phyloP scores from a whole-genome alignment of 2,797 vertebrate species.

The Antrozous pallidus region DNA sequence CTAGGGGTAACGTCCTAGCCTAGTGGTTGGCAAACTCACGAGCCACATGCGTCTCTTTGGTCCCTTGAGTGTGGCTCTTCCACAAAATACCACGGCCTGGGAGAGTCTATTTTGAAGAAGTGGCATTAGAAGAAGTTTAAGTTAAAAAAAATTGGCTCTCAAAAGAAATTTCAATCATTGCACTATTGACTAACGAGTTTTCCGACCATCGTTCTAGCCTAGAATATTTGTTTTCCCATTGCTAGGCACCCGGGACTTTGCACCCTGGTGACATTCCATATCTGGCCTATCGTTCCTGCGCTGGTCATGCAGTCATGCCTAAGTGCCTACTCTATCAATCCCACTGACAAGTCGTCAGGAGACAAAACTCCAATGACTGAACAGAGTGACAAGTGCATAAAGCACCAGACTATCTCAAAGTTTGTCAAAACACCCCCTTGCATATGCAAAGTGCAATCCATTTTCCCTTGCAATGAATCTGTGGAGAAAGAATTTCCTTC shows the following conservation, averaged over 20 bases:
- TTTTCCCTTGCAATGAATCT: background rate
- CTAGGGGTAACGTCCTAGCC: background rate
- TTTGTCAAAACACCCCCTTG: constrained; percentile 1
- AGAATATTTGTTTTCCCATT: background rate
- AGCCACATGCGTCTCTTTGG: no score
- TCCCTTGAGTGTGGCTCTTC: no score
- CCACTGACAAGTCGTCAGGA: background rate
- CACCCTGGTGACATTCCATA: background rate
- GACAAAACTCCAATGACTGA: background rate
- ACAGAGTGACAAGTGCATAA: constrained; percentile 31
- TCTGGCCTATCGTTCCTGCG: background rate
- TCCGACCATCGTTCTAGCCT: background rate
- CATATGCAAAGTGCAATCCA: background rate
- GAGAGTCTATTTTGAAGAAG: no score
- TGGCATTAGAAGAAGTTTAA: no score
- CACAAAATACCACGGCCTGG: no score
- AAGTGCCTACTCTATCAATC: background rate
- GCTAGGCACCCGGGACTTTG: background rate
- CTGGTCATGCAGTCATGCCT: background rate
- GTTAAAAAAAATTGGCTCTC: no score
- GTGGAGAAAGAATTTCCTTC: background rate
- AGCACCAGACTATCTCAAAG: constrained; percentile 16
- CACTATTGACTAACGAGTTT: no score
- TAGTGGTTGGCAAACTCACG: no score
- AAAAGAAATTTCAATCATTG: no score